Base-by-base conservation (phyloP, 2,113 vertebrate species). In the Gymnarchus niloticus region DNA sequence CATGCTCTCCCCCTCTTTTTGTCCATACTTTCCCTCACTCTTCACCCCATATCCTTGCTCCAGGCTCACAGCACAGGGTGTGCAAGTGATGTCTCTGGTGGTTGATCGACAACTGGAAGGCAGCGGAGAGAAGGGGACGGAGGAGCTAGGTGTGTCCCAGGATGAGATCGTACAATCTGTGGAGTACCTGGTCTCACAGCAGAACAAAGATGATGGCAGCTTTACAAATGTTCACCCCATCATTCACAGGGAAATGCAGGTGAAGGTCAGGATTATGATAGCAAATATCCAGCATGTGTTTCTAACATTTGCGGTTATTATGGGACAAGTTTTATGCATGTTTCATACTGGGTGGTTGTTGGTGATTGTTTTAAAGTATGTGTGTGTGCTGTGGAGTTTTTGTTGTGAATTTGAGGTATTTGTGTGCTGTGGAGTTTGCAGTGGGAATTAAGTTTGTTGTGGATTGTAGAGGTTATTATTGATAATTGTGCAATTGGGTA, bases 31-130 rank as follows among this genome's bases (percentile, higher is more conserved):
- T 83, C 0, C 80, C 10, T 78, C 28, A 23, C 9, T 37, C 51
- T 52, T 6, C 17, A 0, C 49, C 51, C 44, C 12, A 1, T 33
- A 0, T 41, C 19, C 37, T 3, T 46, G 54, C 69, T 56, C 51
- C 3, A 97, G 97, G 97, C 88, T 95, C 84, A 97, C 96, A 0
- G 95, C 95, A 4, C 93, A 94, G 69, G 92, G 96, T 80, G 89
- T 96, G 37, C 97, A 96, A 88, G 90, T 96, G 41, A 85, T 97
- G 85, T 96, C 95, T 0, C 7, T 96, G 81, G 88, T 94, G 73
- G 88, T 89, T 0, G 59, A 93, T 3, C 91, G 78, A 81, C 89
- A 94, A 85, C 37, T 28, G 56, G 21, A 3, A 17, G 14, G 28
- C 46, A 3, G 8, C 17, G 86, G 76, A 77, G 0, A 10, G 17